Percentiles rank a stretch among this genome's conserved stretches.
Evolutionary conservation across 2,888 invertebrate species (phyloP).

Genomic region (Agapostemon virescens): DNA sequence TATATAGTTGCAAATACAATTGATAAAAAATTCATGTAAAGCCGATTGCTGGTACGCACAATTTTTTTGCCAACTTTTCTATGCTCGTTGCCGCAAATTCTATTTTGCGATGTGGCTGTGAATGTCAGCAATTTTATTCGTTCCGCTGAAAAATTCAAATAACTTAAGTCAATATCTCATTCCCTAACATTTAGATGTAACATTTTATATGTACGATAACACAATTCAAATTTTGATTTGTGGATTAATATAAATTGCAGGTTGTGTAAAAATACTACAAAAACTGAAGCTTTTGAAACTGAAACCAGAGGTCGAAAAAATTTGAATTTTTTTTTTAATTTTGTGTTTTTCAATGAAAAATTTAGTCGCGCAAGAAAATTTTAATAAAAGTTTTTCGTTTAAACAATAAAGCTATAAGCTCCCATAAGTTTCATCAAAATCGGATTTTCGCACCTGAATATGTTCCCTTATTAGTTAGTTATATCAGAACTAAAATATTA

Average conservation of each 20-base stretch:
- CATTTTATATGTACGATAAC: background rate
- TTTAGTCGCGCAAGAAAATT: too few species aligned
- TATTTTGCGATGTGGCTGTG: conserved; percentile 6
- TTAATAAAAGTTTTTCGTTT: too few species aligned
- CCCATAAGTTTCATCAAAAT: too few species aligned
- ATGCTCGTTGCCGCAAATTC: conserved; percentile 27
- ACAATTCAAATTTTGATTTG: background rate
- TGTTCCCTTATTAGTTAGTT: too few species aligned
- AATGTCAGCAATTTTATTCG: conserved; percentile 15
- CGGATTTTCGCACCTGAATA: too few species aligned
- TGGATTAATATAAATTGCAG: background rate
- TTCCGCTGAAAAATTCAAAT: background rate
- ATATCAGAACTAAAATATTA: too few species aligned
- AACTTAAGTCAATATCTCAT: background rate
- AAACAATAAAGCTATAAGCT: too few species aligned
- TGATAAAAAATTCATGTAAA: conserved; percentile 31
- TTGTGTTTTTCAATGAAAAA: too few species aligned
- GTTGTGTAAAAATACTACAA: background rate
- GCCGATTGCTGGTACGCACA: conserved; percentile 7
- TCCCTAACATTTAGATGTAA: background rate
- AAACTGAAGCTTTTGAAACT: too few species aligned
- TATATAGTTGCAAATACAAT: conserved; percentile 50
- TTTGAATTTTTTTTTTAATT: too few species aligned
- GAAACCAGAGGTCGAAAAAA: too few species aligned
- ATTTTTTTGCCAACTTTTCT: conserved; percentile 39